A percentile compares a stretch with the other conserved stretches of the same genome.
Evolutionary conservation across 2,797 vertebrate species (phyloP).

Genomic region (Chaunax sp.): DNA sequence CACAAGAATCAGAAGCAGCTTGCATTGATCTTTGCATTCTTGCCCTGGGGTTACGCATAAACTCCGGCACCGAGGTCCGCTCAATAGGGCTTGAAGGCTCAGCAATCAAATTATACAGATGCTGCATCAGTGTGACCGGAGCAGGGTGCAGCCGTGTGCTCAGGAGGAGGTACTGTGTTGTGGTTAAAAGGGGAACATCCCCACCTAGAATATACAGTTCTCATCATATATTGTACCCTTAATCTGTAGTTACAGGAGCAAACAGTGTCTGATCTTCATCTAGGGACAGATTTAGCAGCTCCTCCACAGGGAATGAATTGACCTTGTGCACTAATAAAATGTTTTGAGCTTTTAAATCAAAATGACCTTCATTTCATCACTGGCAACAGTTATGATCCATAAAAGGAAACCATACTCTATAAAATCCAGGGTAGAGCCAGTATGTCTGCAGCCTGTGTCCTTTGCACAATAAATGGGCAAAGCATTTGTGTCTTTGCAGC

Average conservation of each 20-base stretch:
- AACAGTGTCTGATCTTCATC: not conserved
- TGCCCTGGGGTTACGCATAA: constrained; percentile 50
- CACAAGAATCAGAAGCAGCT: constrained; percentile 36
- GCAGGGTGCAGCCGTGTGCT: constrained; percentile 5
- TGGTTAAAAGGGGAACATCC: not conserved
- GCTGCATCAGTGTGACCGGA: constrained; percentile 14
- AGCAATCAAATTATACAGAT: constrained; percentile 45
- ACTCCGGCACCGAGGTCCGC: constrained; percentile 24
- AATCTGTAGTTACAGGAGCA: constrained; percentile 8
- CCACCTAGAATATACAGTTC: not conserved
- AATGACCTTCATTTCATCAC: constrained; percentile 51
- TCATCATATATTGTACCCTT: not conserved
- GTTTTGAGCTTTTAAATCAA: constrained; percentile 51
- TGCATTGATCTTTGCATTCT: constrained; percentile 58
- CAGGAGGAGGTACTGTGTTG: not conserved
- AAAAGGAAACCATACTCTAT: constrained; percentile 41
- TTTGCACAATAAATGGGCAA: constrained; percentile 6
- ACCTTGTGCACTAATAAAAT: constrained; percentile 47
- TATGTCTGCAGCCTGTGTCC: not conserved
- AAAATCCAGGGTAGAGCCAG: constrained; percentile 28
- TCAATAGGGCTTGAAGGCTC: constrained; percentile 43
- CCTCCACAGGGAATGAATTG: not conserved
- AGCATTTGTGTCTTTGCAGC: not conserved
- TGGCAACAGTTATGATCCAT: constrained; percentile 31
- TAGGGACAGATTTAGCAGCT: not conserved